Base-by-base conservation (phyloP, 2,888 invertebrate species). In the Acanthosepion lycidas region DNA sequence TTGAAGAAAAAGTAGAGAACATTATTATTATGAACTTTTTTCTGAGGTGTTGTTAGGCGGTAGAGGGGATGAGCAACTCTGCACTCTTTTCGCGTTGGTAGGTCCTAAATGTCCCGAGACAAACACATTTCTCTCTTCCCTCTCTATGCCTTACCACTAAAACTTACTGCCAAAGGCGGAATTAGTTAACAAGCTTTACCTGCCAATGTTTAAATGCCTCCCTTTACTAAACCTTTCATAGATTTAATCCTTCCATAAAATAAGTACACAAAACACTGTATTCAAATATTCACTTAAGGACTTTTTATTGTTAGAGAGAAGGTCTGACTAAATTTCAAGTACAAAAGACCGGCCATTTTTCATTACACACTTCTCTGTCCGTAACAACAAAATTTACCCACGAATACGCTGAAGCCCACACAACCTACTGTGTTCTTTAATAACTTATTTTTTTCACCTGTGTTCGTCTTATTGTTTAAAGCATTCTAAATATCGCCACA, bases 51-150 rank as follows among this genome's bases (percentile, higher is more conserved):
- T n/a, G 12, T 8, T 15, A 5, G n/a, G 8, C 78, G n/a, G 5
- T 0, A 0, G 9, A 0, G n/a, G 15, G 4, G n/a, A 12, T n/a
- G 78, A 5, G 78, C 12, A 12, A 0, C 15, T n/a, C n/a, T 23
- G 15, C 33, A 20, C n/a, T 5, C 78, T 15, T 15, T 9, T 78
- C 78, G 26, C 64, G 26, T 28, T 6, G 78, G 78, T 78, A 42
- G 78, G 78, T 78, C 78, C 78, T n/a, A 78, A 78, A 78, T 78
- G 33, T 12, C n/a, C n/a, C n/a, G 4, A 78, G 78, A n/a, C 15
- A n/a, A 15, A 15, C 78, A 9, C n/a, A 78, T n/a, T 78, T 78
- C 12, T 78, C 8, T 78, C n/a, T n/a, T 15, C 78, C 15, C n/a
- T 15, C 8, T n/a, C 78, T 78, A 8, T 28, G 26, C n/a, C n/a